Conservation (phyloP, 1,140 invertebrate species). For the Bombus soroeensis region DNA sequence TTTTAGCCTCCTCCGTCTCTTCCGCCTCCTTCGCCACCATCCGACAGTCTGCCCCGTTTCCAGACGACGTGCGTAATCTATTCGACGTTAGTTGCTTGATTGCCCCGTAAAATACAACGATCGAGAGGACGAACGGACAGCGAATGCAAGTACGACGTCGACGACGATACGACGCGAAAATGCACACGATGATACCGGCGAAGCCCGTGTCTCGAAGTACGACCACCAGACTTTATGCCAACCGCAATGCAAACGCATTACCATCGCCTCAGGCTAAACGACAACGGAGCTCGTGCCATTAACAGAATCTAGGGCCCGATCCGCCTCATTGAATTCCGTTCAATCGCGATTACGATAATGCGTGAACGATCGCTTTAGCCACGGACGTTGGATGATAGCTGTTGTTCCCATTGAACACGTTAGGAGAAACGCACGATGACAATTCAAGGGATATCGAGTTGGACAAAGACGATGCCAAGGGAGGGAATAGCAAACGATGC, state of each 20-base stretch:
- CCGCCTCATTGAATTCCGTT: conserved; percentile 71
- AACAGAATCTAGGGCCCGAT: conserved; percentile 71
- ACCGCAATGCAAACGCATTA: conserved; percentile 67
- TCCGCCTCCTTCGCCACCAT: neutral
- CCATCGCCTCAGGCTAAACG: conserved; percentile 70
- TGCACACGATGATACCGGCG: conserved; percentile 10
- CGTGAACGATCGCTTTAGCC: conserved; percentile 58
- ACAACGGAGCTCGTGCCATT: conserved; percentile 67
- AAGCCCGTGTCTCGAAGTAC: conserved; percentile 13
- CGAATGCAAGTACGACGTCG: conserved; percentile 12
- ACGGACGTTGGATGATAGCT: conserved; percentile 12
- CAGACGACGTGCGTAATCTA: conserved; percentile 66
- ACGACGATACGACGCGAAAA: conserved; percentile 25
- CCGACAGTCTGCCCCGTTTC: conserved; percentile 47
- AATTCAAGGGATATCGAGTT: conserved; percentile 10
- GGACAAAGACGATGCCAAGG: neutral
- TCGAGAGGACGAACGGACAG: neutral
- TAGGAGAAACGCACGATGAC: conserved; percentile 16
- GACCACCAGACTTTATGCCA: conserved; percentile 19
- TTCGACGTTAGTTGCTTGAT: conserved; percentile 69
- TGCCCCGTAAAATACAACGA: conserved; percentile 67
- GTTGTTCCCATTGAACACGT: conserved; percentile 36
- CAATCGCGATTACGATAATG: conserved; percentile 72
- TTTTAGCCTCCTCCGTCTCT: neutral
- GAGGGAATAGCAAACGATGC: neutral